Conservation (phyloP, 2,888 invertebrate species). For the Galeopsomyia nigrocyanea region DNA sequence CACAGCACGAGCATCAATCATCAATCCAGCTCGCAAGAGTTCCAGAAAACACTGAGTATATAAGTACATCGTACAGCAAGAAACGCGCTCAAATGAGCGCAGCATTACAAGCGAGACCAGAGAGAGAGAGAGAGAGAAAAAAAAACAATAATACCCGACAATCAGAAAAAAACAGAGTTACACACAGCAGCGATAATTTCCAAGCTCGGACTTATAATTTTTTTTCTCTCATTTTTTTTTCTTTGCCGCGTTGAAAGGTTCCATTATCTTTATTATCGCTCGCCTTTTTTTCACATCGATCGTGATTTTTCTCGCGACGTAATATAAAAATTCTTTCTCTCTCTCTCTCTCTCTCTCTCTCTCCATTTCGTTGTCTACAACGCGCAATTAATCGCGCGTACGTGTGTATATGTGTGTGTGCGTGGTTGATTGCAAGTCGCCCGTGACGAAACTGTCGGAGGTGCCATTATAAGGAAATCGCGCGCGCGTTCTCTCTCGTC, state of each 20-base stretch:
- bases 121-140: slow-evolving; percentile 6
- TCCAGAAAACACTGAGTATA: background rate
- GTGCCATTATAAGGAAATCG: slow-evolving; percentile 43
- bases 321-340: background rate
- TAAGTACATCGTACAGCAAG: slow-evolving; percentile 3
- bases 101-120: background rate
- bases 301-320: background rate
- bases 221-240: slow-evolving; percentile 13
- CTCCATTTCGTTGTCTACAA: background rate
- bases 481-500: slow-evolving; percentile 5
- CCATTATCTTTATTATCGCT: slow-evolving; percentile 40
- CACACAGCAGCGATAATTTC: too few species aligned
- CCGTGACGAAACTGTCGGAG: slow-evolving; percentile 34
- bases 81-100: slow-evolving; percentile 2
- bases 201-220: slow-evolving; percentile 1
- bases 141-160: too few species aligned
- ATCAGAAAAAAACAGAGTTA: too few species aligned
- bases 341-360: background rate
- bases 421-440: slow-evolving; percentile 39
- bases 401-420: slow-evolving; percentile 18
- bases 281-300: slow-evolving; percentile 11
- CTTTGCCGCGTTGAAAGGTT: background rate
- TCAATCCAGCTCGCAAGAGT: too few species aligned
- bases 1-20: too few species aligned
- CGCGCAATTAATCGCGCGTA: slow-evolving; percentile 28